Percentiles rank a stretch among this genome's conserved stretches.
phyloP scores from a whole-genome alignment of 2,888 invertebrate genomes.

The Chrysodeixis includens region DNA sequence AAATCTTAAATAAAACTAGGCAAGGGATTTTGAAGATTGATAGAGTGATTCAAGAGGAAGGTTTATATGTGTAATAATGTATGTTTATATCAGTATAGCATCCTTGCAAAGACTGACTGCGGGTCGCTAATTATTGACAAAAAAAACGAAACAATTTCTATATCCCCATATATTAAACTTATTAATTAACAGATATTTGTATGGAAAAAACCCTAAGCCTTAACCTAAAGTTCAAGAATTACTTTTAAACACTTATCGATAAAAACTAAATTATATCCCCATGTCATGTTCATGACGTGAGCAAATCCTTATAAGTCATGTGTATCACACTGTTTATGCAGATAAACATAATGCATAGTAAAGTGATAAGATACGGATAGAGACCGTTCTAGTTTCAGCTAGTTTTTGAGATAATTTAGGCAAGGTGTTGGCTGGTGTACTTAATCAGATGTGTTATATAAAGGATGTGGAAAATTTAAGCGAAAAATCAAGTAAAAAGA shows the following conservation, averaged over 20 bases:
- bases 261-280: neutral
- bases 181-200: too few species aligned
- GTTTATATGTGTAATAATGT: too few species aligned
- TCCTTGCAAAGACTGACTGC: too few species aligned
- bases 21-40: too few species aligned
- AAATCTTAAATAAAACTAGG: too few species aligned
- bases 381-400: conserved; percentile 36
- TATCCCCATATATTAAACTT: neutral
- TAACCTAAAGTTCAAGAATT: neutral
- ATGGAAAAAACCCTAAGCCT: neutral
- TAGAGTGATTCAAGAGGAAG: too few species aligned
- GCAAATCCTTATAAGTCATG: neutral
- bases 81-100: too few species aligned
- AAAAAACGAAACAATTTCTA: neutral
- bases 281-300: neutral
- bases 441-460: conserved; percentile 9
- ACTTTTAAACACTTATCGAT: neutral
- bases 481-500: neutral
- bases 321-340: neutral
- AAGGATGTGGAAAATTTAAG: conserved; percentile 22
- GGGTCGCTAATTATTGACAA: too few species aligned
- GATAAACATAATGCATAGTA: neutral
- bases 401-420: conserved; percentile 17
- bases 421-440: conserved; percentile 22
- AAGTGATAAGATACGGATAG: conserved; percentile 18